phyloP scores from a whole-genome alignment of 1,140 invertebrate species.

The Hesperophylax magnus region DNA sequence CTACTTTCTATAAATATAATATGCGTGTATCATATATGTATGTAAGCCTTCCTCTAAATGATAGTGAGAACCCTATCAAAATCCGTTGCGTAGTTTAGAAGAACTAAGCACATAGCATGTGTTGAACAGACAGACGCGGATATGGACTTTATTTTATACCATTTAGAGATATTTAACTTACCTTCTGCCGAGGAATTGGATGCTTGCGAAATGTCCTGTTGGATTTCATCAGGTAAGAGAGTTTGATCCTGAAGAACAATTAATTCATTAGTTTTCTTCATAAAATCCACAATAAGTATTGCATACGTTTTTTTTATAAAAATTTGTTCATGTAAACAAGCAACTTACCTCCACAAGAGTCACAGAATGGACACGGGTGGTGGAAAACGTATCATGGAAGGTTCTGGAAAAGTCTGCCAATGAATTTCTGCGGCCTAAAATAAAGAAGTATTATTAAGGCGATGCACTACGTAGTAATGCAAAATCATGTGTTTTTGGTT shows the following conservation, averaged over 20 bases:
- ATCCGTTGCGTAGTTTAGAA: no score
- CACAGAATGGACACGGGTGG: conserved; percentile 6
- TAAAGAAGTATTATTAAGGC: conserved; percentile 51
- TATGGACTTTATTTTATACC: no score
- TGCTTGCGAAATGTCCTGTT: neutral
- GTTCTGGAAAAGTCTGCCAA: conserved; percentile 8
- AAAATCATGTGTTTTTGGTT: no score
- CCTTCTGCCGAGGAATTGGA: neutral
- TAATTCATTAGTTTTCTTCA: no score
- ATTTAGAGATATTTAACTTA: neutral
- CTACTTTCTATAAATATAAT: no score
- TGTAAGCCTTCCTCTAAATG: no score
- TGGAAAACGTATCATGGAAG: neutral
- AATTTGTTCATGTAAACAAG: neutral
- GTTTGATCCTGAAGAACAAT: neutral
- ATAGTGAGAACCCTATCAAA: no score
- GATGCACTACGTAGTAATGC: no score
- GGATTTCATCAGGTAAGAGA: neutral
- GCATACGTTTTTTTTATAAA: neutral
- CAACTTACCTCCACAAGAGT: conserved; percentile 36
- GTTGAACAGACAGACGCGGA: no score
- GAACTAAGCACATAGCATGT: no score
- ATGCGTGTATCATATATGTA: no score
- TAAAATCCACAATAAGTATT: no score
- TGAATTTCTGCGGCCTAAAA: conserved; percentile 61